These are phyloP conservation scores for Drosophila nr. perissopoda DNA, from an alignment of 2,888 invertebrate genomes.

Conservation along the genomic window DNA sequence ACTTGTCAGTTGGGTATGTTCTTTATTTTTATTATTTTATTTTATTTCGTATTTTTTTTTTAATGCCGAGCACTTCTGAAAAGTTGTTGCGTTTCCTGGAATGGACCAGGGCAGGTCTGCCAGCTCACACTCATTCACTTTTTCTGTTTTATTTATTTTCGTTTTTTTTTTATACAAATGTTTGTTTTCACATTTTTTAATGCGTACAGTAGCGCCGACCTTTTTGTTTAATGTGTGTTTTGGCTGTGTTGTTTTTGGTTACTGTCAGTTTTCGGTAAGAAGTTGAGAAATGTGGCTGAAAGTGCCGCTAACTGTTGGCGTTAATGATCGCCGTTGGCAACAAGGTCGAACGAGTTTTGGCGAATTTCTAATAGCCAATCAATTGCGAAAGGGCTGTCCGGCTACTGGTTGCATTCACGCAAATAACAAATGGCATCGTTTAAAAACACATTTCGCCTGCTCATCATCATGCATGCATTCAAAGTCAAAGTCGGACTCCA, in stretches of 20 bases:
- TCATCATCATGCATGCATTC: slow-evolving; percentile 49
- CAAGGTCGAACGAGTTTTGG: neutral
- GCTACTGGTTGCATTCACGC: slow-evolving; percentile 70
- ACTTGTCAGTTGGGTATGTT: slow-evolving; percentile 16
- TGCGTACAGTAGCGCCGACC: slow-evolving; percentile 71
- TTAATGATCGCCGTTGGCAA: slow-evolving; percentile 66
- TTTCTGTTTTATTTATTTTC: slow-evolving; percentile 64
- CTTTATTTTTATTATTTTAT: slow-evolving; percentile 25
- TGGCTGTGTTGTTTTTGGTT: slow-evolving; percentile 9
- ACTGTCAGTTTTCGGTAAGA: slow-evolving; percentile 53
- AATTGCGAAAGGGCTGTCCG: slow-evolving; percentile 48
- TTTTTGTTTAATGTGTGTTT: slow-evolving; percentile 47
- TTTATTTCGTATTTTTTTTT: slow-evolving; percentile 33
- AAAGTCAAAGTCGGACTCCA: slow-evolving; percentile 16
- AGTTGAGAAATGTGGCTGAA: slow-evolving; percentile 63
- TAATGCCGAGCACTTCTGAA: slow-evolving; percentile 65
- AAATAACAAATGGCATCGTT: slow-evolving; percentile 82
- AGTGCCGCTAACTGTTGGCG: slow-evolving; percentile 60
- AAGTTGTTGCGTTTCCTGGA: slow-evolving; percentile 70
- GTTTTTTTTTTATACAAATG: slow-evolving; percentile 22
- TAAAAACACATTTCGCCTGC: slow-evolving; percentile 80
- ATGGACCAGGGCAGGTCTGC: slow-evolving; percentile 37
- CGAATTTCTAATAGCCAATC: slow-evolving; percentile 62
- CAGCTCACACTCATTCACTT: slow-evolving; percentile 26
- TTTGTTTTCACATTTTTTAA: slow-evolving; percentile 38